Evolutionary conservation across 2,888 invertebrate species (phyloP).

Genomic region (Noctua comes): DNA sequence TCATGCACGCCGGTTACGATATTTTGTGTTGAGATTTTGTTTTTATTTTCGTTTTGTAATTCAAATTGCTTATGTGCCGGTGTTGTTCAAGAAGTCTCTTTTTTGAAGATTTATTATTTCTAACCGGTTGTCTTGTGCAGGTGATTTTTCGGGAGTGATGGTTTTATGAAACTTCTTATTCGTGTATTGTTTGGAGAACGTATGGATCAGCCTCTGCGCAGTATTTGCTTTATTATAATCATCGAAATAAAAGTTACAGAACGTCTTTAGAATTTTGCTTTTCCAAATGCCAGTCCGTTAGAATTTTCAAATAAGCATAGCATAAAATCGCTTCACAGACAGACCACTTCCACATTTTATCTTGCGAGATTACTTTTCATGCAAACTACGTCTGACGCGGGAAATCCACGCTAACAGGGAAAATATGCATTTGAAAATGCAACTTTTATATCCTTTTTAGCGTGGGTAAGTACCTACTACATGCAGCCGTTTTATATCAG

Average conservation of each 20-base stretch:
- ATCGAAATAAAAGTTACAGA: neutral
- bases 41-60: conserved; percentile 63
- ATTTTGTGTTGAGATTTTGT: conserved; percentile 66
- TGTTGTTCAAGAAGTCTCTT: conserved; percentile 13
- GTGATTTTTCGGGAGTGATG: neutral
- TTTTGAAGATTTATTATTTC: conserved; percentile 3
- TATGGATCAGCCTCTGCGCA: too few relatives aligned
- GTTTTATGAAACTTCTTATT: neutral
- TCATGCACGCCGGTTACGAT: conserved; percentile 71
- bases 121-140: neutral
- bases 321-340: conserved; percentile 5
- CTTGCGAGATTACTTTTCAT: conserved; percentile 27
- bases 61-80: conserved; percentile 52
- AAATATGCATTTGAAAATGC: conserved; percentile 37
- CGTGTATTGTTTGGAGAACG: neutral
- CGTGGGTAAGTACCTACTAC: neutral
- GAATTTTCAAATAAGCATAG: neutral
- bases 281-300: neutral
- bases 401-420: conserved; percentile 15
- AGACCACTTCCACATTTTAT: conserved; percentile 7
- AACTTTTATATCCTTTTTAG: conserved; percentile 14
- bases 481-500: conserved; percentile 4
- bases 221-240: neutral
- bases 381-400: conserved; percentile 29
- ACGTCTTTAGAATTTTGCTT: neutral